Evolutionary conservation across 2,113 vertebrate genomes (phyloP), one percentile per base, ranked within the genome.

Genomic region (Regulus satrapa): DNA sequence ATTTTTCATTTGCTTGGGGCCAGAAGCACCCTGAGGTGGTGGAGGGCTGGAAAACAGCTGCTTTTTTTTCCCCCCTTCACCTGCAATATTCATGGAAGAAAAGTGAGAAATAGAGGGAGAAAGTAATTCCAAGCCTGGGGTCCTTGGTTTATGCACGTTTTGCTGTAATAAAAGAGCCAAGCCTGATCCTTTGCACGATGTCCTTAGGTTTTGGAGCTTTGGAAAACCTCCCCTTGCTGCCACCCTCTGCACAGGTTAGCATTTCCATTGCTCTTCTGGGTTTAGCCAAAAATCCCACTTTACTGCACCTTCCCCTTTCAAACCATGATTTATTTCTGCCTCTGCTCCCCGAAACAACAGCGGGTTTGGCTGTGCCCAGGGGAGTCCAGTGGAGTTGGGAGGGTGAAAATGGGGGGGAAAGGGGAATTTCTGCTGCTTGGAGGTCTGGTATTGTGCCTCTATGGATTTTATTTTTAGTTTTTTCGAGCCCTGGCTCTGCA

Each of bases 391-490:
- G 23, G 54, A 17, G 36, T 88, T 81, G 73, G 46, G 69, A 87
- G 28, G 52, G 61, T 3, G 6, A 86, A 62, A 90, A 45, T 0
- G 0, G 21, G 40, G 56, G 20, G 11, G 6, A 20, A 82, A 86
- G 12, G 69, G 62, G 59, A 79, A 14, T 59, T 88, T 34, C 67
- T 21, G 73, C 62, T 72, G 61, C 87, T 94, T 10, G 2, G 81
- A 66, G 62, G 56, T 58, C 88, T 85, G 68, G 43, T 62, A 29
- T 88, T 71, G 46, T 9, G 76, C 85, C 88, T 90, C 13, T 4
- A 90, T 32, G 72, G 79, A 84, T 90, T 91, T 96, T 93, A 90
- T 93, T 97, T 97, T 94, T 92, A 95, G 83, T 88, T 73, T 93
- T 93, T 80, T 68, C 85, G 38, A 96, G 63, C 34, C 71, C 94